A percentile compares a stretch with the other conserved stretches of the same genome.
phyloP scores from a whole-genome alignment of 1,140 invertebrate genomes.

The Aporrectodea caliginosa region DNA sequence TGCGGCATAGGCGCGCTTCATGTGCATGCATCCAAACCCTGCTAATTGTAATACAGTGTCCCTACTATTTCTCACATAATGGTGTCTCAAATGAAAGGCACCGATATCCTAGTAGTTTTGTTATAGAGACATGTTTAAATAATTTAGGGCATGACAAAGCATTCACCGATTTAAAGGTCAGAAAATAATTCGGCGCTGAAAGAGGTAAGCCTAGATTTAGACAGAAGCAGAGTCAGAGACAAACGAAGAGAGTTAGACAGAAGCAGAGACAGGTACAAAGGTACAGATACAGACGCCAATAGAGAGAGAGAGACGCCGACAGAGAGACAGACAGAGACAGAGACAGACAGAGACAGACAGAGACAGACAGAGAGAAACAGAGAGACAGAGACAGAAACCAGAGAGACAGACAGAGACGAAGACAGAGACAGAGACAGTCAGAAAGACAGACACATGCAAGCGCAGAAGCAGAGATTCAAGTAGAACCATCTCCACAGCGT shows the following conservation, averaged over 20 bases:
- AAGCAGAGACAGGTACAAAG: not conserved
- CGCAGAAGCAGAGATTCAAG: not conserved
- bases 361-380: not conserved
- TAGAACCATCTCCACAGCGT: too few relatives aligned
- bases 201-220: not conserved
- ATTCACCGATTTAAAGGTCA: not conserved
- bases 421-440: not conserved
- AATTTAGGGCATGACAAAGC: not conserved
- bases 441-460: not conserved
- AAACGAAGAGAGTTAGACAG: not conserved
- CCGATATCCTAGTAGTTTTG: not conserved
- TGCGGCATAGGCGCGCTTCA: too few relatives aligned
- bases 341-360: not conserved
- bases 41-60: too few relatives aligned
- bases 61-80: not conserved
- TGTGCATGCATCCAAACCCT: too few relatives aligned
- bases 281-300: not conserved
- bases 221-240: not conserved
- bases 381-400: not conserved
- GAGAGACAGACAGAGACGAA: not conserved
- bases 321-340: not conserved
- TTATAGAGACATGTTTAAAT: not conserved
- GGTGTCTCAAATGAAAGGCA: not conserved
- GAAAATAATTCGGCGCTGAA: not conserved
- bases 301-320: not conserved